Base-by-base conservation (phyloP, 2,888 invertebrate genomes). In the Melanargia galathea region DNA sequence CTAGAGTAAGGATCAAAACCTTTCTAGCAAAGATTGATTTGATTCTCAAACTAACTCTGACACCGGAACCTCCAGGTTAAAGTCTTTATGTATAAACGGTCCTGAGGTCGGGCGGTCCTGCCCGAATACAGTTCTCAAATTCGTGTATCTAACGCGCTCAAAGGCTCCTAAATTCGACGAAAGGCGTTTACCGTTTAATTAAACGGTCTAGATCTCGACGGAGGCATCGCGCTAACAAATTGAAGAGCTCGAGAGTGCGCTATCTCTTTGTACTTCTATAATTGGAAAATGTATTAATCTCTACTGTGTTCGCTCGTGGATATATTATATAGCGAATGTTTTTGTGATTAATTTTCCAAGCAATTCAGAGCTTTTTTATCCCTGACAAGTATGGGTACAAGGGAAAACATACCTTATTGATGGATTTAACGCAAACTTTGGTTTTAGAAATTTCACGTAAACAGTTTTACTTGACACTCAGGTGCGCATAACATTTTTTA, bases 121-220 rank as follows among this genome's bases (percentile, higher is more conserved):
- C 33, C 16, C n/a, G n/a, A n/a, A n/a, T 22, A 30, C 35, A 26
- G 22, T 49, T 40, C 38, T 18, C 26, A 59, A 49, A 59, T 26
- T 38, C 48, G 10, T 6, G 38, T 58, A 48, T 26, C 49, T 40
- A 58, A 55, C 35, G 20, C 48, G 43, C 35, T 58, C 38, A 58
- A 63, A 54, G 58, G 52, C 33, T 20, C 33, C 38, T 63, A 58
- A 63, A 58, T 63, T 61, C 63, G 48, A 20, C 35, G 48, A 55
- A 61, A 61, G 58, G 48, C 54, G 57, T 58, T 63, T 58, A 57
- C 35, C 57, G 58, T 60, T 66, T 66, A 63, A 66, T 63, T 63
- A 59, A 66, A 58, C 66, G 48, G 58, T n/a, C 35, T 61, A 58
- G 60, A 66, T 26, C 58, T 54, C 46, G 46, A 63, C 52, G 52